Base-by-base conservation (phyloP, 2,113 vertebrate genomes). In the Puffinus mauretanicus region DNA sequence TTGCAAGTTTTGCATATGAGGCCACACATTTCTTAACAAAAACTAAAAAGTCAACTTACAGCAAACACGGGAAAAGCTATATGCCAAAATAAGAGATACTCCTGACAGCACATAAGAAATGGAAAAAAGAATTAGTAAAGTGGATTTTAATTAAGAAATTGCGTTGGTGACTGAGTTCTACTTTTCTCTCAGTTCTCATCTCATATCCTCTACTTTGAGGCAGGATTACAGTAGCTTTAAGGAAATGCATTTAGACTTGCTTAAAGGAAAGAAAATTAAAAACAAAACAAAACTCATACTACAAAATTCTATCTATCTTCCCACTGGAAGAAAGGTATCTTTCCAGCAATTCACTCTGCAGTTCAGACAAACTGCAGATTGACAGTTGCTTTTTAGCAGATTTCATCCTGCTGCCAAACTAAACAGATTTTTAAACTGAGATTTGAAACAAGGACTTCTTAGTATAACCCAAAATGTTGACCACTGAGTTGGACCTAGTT, bases 381-480 rank as follows among this genome's bases (percentile, higher is more conserved):
- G 42, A 54, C 22, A 32, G 60, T 0, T 85, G 72, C 9, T 69
- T 88, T 88, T 83, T 11, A 90, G 55, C 55, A 92, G 51, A 79
- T 82, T 92, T 47, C 65, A 64, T 60, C 36, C 75, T 77, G n/a
- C 67, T 90, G 86, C 86, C 76, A 90, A 96, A 32, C n/a, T 34
- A 92, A 84, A 77, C 71, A 95, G 54, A 61, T 88, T 82, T 85
- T 88, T 79, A 34, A 90, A 82, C n/a, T 27, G 21, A 95, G 44
- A 83, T 73, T 9, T 91, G 42, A 92, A 92, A 92, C 66, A 85
- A 90, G 90, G 85, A 70, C 72, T 69, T 72, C 82, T 93, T 16
- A 58, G 62, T 49, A 54, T 15, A 88, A 69, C 49, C 47, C 49
- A 44, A 69, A 90, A 55, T 4, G 18, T 0, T 80, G 71, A 62